Evolutionary conservation across 2,888 invertebrate genomes (phyloP), one percentile per base, ranked within the genome.

Genomic region (Oligia latruncula): DNA sequence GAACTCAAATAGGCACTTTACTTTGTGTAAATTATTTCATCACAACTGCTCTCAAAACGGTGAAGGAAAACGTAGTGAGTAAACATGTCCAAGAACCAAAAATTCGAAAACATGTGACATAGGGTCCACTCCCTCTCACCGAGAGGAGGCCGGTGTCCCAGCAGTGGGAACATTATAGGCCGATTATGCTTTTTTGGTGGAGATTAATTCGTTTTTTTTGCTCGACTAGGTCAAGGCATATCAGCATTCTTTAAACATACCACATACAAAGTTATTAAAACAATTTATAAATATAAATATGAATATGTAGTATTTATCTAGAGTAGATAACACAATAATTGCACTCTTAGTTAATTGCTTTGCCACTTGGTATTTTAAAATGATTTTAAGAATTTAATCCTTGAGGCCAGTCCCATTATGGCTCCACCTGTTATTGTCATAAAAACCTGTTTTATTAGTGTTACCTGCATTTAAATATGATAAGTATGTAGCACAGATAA

Each of bases 341-440:
- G 20, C 49, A 23, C 46, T 60, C 83, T 35, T n/a, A 77, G 65
- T 77, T 85, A 85, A 86, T 83, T 77, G 43, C 78, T 5, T 23
- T 46, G n/a, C 20, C 35, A 78, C 17, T 68, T n/a, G 72, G 68
- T 72, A 79, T 85, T 79, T 83, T 83, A 29, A 83, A 85, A 79
- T 77, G 43, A 64, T 85, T 79, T 86, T 83, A 85, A 79, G 86
- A 79, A 83, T 83, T 65, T 58, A 66, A 29, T 68, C 20, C 29
- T 68, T 64, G 11, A 49, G 20, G 2, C 29, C 40, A 8, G 52
- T 43, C n/a, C 11, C 3, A 9, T 23, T 40, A 52, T 40, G n/a
- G 13, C 11, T 40, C 29, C 76, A 46, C 62, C 29, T 64, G 74
- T 70, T 77, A 15, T 74, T 71, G 74, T 55, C 35, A 58, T 79